A percentile compares a stretch with the other conserved stretches of the same genome.
phyloP scores from a whole-genome alignment of 2,797 vertebrate genomes.

The Malurus leucopterus region DNA sequence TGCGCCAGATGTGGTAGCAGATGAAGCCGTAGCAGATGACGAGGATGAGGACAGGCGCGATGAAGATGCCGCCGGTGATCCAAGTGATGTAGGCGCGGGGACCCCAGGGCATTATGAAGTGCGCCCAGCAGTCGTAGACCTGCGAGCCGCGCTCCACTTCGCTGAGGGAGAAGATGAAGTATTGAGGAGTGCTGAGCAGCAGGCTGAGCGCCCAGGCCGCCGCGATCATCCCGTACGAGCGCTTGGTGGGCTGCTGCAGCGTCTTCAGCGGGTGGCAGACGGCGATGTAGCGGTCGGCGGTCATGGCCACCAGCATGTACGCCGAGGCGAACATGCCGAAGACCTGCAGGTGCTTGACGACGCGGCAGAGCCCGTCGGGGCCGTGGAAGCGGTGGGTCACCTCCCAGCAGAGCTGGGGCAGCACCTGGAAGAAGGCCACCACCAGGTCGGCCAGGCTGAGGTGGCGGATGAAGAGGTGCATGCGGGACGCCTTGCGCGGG shows the following conservation, averaged over 20 bases:
- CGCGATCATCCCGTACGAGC: slow-evolving; percentile 88
- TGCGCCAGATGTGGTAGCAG: slow-evolving; percentile 89
- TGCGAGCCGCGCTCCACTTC: slow-evolving; percentile 85
- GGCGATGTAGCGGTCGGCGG: slow-evolving; percentile 93
- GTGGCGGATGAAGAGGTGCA: slow-evolving; percentile 96
- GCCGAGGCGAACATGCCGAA: slow-evolving; percentile 95
- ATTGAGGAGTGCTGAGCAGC: slow-evolving; percentile 88
- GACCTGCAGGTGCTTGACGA: slow-evolving; percentile 94
- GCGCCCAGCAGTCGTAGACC: slow-evolving; percentile 91
- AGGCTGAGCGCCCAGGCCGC: slow-evolving; percentile 90
- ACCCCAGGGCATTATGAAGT: slow-evolving; percentile 90
- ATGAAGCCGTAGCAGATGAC: slow-evolving; percentile 91
- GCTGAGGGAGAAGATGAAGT: slow-evolving; percentile 92
- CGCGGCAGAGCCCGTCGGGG: slow-evolving; percentile 88
- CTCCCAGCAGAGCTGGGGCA: slow-evolving; percentile 95
- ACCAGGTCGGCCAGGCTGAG: slow-evolving; percentile 92
- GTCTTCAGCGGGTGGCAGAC: slow-evolving; percentile 96
- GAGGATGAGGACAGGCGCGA: slow-evolving; percentile 84
- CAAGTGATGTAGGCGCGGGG: slow-evolving; percentile 90
- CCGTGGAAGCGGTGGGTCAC: slow-evolving; percentile 93
- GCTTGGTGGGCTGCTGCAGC: slow-evolving; percentile 87
- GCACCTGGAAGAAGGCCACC: slow-evolving; percentile 94
- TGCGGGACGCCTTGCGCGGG: slow-evolving; percentile 89
- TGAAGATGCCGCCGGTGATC: slow-evolving; percentile 90
- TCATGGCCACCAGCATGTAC: slow-evolving; percentile 98